Percentiles rank a stretch among this genome's conserved stretches.
Conservation (phyloP, 1,140 invertebrate genomes). For the Brachionus rubens region DNA sequence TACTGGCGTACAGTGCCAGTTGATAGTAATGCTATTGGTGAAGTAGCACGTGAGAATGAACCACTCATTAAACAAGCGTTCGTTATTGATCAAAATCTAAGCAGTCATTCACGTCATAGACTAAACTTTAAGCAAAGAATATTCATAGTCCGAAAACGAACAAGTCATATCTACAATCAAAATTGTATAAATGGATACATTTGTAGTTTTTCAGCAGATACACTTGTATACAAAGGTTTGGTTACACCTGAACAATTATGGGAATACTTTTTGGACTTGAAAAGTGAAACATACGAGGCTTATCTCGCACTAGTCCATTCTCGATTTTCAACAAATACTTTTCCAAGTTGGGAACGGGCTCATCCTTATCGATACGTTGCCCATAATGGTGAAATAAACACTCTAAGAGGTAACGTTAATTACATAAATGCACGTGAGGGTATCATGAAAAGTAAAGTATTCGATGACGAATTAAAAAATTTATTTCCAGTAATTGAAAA, state of each 20-base stretch:
- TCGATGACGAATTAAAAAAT: slow-evolving; percentile 75
- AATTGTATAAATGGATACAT: slow-evolving; percentile 87
- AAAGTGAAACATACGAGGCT: slow-evolving; percentile 78
- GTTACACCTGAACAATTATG: slow-evolving; percentile 92
- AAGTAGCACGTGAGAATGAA: slow-evolving; percentile 84
- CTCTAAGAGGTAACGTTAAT: slow-evolving; percentile 93
- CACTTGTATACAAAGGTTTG: slow-evolving; percentile 91
- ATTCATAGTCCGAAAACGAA: slow-evolving; percentile 84
- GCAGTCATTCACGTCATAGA: neutral
- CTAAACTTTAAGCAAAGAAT: slow-evolving; percentile 64
- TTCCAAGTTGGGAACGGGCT: slow-evolving; percentile 42
- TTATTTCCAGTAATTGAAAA: slow-evolving; percentile 97
- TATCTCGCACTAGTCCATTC: slow-evolving; percentile 68
- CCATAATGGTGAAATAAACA: slow-evolving; percentile 99
- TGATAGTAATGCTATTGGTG: slow-evolving; percentile 77
- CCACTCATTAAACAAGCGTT: slow-evolving; percentile 81
- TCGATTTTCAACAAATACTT: slow-evolving; percentile 45
- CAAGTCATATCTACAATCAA: slow-evolving; percentile 77
- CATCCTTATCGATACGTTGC: slow-evolving; percentile 73
- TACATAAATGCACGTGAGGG: slow-evolving; percentile 97
- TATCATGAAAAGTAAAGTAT: slow-evolving; percentile 83
- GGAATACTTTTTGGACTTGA: slow-evolving; percentile 73
- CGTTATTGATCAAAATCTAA: slow-evolving; percentile 15
- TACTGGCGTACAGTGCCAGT: slow-evolving; percentile 88
- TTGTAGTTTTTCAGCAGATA: slow-evolving; percentile 83